These are phyloP conservation scores for Eristalis tenax DNA, from an alignment of 2,888 invertebrate genomes.

Conservation along the genomic window DNA sequence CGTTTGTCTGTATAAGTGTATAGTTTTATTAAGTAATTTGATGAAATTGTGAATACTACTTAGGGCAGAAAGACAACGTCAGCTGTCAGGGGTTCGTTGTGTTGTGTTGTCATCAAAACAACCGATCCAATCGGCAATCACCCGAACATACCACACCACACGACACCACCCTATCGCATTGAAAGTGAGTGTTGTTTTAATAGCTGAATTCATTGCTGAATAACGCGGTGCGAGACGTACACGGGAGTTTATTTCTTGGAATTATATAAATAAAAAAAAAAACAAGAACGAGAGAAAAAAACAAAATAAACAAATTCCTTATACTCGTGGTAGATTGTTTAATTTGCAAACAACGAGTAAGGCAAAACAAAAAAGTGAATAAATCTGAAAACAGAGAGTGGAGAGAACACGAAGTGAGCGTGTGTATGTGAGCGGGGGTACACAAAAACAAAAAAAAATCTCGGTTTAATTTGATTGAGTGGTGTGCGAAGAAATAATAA, in stretches of 20 bases:
- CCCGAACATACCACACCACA: slow-evolving; percentile 3
- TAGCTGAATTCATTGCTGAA: slow-evolving; percentile 27
- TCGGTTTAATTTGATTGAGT: slow-evolving; percentile 37
- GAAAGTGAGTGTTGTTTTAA: neutral
- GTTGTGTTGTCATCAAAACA: slow-evolving; percentile 10
- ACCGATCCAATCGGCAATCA: neutral
- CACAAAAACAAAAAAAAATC: slow-evolving; percentile 11
- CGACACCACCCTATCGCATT: neutral
- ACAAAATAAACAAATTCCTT: slow-evolving; percentile 37
- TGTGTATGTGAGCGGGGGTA: neutral
- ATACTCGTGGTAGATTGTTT: slow-evolving; percentile 46
- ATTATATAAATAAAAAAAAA: slow-evolving; percentile 27
- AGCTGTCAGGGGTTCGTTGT: slow-evolving; percentile 24
- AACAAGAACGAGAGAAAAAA: slow-evolving; percentile 7
- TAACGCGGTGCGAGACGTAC: neutral
- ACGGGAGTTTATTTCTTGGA: neutral
- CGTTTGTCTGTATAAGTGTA: neutral
- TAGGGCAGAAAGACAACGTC: slow-evolving; percentile 4
- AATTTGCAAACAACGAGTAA: slow-evolving; percentile 53
- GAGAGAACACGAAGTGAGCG: neutral
- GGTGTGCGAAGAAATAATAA: slow-evolving; percentile 33
- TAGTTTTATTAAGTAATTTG: slow-evolving; percentile 37
- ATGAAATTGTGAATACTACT: slow-evolving; percentile 19
- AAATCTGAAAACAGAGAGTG: slow-evolving; percentile 18
- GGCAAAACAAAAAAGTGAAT: slow-evolving; percentile 26